Evolutionary conservation across 2,797 vertebrate species (phyloP), one percentile per base, ranked within the genome.

Genomic region (Gadopsis bispinosus): DNA sequence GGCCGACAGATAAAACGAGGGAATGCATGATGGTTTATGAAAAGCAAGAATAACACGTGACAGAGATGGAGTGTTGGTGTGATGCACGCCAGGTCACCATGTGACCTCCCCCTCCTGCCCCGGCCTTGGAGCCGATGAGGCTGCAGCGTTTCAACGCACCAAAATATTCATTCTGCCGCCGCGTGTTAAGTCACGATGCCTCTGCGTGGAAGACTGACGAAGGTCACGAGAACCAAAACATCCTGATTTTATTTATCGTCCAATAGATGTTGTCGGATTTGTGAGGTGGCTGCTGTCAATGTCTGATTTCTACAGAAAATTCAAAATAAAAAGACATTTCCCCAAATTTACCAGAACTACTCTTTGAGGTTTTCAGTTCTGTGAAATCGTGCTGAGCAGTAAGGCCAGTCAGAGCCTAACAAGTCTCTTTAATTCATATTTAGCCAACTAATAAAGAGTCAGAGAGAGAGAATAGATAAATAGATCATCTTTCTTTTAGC

Each of bases 161-260:
- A 22, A 69, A 69, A 60, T 65, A 75, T 80, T 73, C 47, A 67
- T 77, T 29, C 58, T 56, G 58, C 47, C 37, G n/a, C 22, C 50
- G 0, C 67, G 8, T 29, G 69, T 83, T 83, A 73, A 82, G 74
- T 75, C 73, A 73, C 7, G 39, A 65, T 8, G 9, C 56, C 20
- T 54, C 71, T 39, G 55, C 65, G 13, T 22, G 50, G 31, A 39
- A 43, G 53, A 51, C 33, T 6, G 33, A 33, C 53, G 72, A 77
- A 75, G 67, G 75, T 70, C 77, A 73, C 37, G 2, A 8, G 16
- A 68, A 2, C 26, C 59, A 43, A 80, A 83, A 78, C 67, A 73
- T 55, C 45, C 55, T 0, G 61, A 39, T 63, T 79, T 74, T 61
- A 76, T 71, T 71, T 29, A 65, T 33, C 2, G 1, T 26, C 55